phyloP scores from a whole-genome alignment of 2,113 vertebrate species.

The Cercocebus atys region DNA sequence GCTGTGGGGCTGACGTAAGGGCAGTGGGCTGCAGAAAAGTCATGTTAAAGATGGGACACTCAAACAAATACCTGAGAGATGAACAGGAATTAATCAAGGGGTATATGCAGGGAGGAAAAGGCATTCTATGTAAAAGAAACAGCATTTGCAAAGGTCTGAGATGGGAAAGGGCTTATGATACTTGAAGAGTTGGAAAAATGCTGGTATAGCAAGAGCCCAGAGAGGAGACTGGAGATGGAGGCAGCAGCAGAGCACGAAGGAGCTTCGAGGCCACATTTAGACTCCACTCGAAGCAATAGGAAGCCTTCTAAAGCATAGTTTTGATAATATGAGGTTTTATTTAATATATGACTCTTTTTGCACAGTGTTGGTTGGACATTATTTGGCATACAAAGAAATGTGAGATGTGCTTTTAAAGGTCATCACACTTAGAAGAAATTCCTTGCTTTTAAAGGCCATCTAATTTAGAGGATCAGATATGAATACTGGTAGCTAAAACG shows the following conservation, averaged over 20 bases:
- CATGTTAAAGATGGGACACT: not conserved
- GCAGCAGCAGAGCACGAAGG: not conserved
- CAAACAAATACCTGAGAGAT: not conserved
- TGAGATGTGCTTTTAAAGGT: not conserved
- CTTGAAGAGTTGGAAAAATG: not conserved
- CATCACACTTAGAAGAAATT: not conserved
- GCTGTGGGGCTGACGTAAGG: not conserved
- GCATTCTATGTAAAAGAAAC: not conserved
- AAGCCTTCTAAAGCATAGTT: not conserved
- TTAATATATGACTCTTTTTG: not conserved
- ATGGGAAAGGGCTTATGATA: not conserved
- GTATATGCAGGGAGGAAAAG: not conserved
- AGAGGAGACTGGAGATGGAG: not conserved
- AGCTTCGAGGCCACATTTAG: not conserved
- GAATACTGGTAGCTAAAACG: not conserved
- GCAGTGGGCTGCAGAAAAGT: not conserved
- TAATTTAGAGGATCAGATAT: not conserved
- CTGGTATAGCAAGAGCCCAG: not conserved
- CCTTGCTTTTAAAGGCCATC: not conserved
- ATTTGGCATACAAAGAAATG: slow-evolving; percentile 19
- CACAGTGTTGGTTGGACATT: not conserved
- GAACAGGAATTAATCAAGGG: not conserved
- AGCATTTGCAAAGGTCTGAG: not conserved
- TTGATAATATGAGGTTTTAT: not conserved
- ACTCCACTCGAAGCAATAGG: not conserved